Evolutionary conservation across 2,113 vertebrate species (phyloP).

Genomic region (Terrapene triunguis): DNA sequence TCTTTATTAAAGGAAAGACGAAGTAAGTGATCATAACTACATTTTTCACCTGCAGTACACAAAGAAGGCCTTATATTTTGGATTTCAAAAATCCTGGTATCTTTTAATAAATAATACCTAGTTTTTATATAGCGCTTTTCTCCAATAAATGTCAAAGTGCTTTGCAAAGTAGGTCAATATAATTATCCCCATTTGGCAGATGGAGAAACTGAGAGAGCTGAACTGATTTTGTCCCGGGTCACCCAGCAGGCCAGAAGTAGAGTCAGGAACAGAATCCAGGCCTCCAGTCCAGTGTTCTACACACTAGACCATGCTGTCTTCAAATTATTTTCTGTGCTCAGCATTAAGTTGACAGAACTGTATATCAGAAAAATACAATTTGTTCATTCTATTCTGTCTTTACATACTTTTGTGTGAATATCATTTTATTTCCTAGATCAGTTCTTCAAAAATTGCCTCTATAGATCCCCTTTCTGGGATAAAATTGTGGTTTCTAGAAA

Average conservation of each 20-base stretch:
- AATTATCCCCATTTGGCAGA: not conserved
- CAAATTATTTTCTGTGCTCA: not conserved
- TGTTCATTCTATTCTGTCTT: not conserved
- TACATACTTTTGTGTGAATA: not conserved
- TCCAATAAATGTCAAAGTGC: not conserved
- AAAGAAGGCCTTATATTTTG: not conserved
- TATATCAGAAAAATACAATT: not conserved
- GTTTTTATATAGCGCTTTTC: not conserved
- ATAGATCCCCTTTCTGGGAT: not conserved
- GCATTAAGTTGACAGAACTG: not conserved
- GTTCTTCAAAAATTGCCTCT: not conserved
- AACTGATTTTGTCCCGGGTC: not conserved
- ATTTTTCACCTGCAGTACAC: not conserved
- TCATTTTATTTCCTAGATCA: not conserved
- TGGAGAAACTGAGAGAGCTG: not conserved
- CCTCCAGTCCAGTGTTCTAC: not conserved
- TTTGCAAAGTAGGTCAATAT: not conserved
- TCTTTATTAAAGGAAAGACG: constrained; percentile 66
- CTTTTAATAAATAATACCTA: not conserved
- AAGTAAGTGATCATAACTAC: constrained; percentile 20
- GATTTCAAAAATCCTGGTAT: not conserved
- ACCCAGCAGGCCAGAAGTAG: not conserved
- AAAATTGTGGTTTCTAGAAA: not conserved
- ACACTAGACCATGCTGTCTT: not conserved
- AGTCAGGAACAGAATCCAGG: not conserved